A percentile compares a stretch with the other conserved stretches of the same genome.
phyloP scores from a whole-genome alignment of 2,797 vertebrate species.

The Amazonetta brasiliensis region DNA sequence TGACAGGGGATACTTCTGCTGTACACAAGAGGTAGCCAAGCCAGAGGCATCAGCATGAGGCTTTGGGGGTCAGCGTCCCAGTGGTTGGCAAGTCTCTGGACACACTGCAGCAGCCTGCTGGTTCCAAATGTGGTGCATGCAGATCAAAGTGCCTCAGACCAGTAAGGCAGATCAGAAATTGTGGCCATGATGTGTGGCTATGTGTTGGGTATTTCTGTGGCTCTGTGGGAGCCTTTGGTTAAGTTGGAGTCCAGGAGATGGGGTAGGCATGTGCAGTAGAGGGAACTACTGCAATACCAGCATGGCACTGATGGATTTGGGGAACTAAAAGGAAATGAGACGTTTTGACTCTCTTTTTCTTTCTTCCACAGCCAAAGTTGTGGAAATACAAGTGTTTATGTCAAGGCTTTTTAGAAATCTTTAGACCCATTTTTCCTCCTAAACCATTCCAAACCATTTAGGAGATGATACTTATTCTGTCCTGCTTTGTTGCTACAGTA shows the following conservation, averaged over 20 bases:
- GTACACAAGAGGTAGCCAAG: neutral
- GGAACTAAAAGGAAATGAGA: neutral
- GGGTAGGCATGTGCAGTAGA: neutral
- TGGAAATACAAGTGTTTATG: neutral
- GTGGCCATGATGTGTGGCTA: neutral
- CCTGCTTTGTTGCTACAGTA: neutral
- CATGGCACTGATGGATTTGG: neutral
- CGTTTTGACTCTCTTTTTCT: neutral
- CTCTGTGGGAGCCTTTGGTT: neutral
- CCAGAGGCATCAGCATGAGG: neutral
- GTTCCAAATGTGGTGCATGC: accelerated
- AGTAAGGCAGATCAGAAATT: neutral
- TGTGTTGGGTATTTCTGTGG: neutral
- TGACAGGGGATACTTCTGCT: neutral
- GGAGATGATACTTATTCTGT: neutral
- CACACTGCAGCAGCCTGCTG: neutral
- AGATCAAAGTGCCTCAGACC: neutral
- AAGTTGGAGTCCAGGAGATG: neutral
- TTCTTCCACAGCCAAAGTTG: accelerated
- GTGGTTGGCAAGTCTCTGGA: neutral
- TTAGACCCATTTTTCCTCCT: neutral
- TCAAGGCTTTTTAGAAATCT: neutral
- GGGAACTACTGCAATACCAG: neutral
- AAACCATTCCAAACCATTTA: neutral
- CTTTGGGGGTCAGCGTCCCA: neutral